Percentiles rank a stretch among this genome's conserved stretches.
Evolutionary conservation across 2,797 vertebrate genomes (phyloP).

Genomic region (Takifugu ocellatus): DNA sequence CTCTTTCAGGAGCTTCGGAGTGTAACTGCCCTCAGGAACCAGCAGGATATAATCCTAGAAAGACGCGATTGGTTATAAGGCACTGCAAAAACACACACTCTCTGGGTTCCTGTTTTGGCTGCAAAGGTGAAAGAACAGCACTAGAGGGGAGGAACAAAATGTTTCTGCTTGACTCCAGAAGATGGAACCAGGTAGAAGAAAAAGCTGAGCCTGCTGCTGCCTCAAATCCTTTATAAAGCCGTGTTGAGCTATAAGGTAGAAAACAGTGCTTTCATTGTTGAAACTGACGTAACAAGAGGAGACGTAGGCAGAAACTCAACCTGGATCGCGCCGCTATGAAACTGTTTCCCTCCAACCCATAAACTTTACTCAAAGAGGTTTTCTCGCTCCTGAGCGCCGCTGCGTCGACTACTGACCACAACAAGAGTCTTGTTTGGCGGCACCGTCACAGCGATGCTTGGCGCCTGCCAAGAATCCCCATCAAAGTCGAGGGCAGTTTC

Average conservation of each 20-base stretch:
- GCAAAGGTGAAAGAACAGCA: background rate
- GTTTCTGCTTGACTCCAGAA: background rate
- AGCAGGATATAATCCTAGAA: conserved; percentile 84
- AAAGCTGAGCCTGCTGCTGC: conserved; percentile 14
- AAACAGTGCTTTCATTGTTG: conserved; percentile 58
- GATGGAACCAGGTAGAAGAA: conserved; percentile 10
- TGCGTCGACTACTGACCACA: conserved; percentile 75
- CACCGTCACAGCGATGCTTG: conserved; percentile 78
- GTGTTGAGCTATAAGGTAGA: conserved; percentile 46
- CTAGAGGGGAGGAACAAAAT: conserved; percentile 8
- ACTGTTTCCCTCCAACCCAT: conserved; percentile 10
- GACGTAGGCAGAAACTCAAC: conserved; percentile 30
- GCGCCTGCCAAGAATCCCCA: conserved; percentile 55
- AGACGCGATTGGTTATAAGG: conserved; percentile 34
- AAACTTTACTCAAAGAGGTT: conserved; percentile 1
- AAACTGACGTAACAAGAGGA: conserved; percentile 37
- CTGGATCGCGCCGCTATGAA: conserved; percentile 19
- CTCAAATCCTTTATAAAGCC: conserved; percentile 21
- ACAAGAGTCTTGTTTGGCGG: conserved; percentile 79
- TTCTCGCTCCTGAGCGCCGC: background rate
- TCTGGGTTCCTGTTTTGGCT: conserved; percentile 3
- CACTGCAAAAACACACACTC: conserved; percentile 6
- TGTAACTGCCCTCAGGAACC: conserved; percentile 82
- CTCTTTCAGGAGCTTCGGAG: conserved; percentile 78
- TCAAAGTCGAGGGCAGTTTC: conserved; percentile 78